Evolutionary conservation across 2,797 vertebrate species (phyloP), one percentile per base, ranked within the genome.

Genomic region (Fistularia commersonii): DNA sequence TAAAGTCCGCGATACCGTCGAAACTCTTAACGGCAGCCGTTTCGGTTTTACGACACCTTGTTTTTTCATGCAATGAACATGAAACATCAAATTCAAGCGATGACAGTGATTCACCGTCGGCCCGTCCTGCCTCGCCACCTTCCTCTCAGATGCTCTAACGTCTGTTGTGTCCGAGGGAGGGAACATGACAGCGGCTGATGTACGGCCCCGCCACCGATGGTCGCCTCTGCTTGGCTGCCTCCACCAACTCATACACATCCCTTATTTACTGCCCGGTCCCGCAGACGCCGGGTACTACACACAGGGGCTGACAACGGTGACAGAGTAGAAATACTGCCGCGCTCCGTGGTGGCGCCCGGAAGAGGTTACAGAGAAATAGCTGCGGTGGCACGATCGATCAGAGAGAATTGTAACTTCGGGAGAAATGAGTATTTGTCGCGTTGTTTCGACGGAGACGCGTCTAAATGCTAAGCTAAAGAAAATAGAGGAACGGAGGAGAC

Each of bases 151-250:
- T 73, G 75, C 67, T 71, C 51, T 7, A 10, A 32, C 70, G 75
- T 64, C 8, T 59, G 66, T 64, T 51, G 57, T 64, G 64, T 73
- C 76, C 73, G 61, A 8, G 14, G 73, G 49, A 75, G 66, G 57
- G 48, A 42, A 76, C 76, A 79, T 76, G 82, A 83, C 84, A 82
- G 80, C 72, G 73, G 75, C 68, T 80, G 79, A 80, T 77, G 74
- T 69, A 73, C 70, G 73, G 64, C 10, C 6, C 57, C 69, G 41
- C 64, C 79, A 65, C 59, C 23, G 23, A 51, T 77, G 70, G 54
- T 68, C 65, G 55, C 57, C 66, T 64, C 73, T 54, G 73, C 77
- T 76, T 32, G 73, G 75, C 59, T 80, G 69, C 69, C 37, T 72
- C 62, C 59, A 44, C 76, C 76, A 78, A 72, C 64, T 54, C 66